phyloP scores from a whole-genome alignment of 2,113 vertebrate species.

The Phocoena phocoena region DNA sequence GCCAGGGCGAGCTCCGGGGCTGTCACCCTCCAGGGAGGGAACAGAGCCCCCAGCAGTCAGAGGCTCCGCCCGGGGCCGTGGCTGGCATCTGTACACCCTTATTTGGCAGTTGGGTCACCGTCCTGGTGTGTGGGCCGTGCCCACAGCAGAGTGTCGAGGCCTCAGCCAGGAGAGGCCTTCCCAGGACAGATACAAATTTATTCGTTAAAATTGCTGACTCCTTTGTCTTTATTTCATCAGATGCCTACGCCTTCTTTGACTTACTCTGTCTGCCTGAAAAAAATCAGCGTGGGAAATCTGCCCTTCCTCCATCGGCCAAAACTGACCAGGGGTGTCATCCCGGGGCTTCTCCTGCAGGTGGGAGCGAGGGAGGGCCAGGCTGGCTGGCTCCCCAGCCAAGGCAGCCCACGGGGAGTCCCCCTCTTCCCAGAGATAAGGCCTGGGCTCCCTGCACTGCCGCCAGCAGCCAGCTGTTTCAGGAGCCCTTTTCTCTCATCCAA shows the following conservation, averaged over 20 bases:
- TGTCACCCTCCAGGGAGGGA: neutral
- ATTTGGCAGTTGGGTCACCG: neutral
- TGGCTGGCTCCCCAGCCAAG: neutral
- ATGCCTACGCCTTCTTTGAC: conserved; percentile 47
- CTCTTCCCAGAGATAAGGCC: conserved; percentile 86
- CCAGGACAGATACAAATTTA: neutral
- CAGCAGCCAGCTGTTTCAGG: conserved; percentile 78
- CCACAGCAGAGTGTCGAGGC: neutral
- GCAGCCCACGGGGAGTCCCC: conserved; percentile 83
- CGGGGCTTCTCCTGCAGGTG: conserved; percentile 56
- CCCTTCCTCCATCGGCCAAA: conserved; percentile 14
- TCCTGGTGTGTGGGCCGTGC: neutral
- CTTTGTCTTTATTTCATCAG: conserved; percentile 71
- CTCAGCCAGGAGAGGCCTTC: neutral
- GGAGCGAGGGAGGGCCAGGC: conserved; percentile 77
- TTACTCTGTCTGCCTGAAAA: conserved; percentile 44
- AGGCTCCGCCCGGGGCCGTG: neutral
- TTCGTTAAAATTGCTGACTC: neutral
- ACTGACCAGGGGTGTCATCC: conserved; percentile 38
- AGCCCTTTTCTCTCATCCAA: conserved; percentile 4
- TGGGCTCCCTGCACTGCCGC: conserved; percentile 82
- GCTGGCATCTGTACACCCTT: neutral
- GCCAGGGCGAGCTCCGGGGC: fast-evolving
- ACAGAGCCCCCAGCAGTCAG: neutral
- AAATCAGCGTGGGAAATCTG: fast-evolving